phyloP scores from a whole-genome alignment of 37 sponge, comb jelly and placozoan species.

The Bolinopsis microptera region DNA sequence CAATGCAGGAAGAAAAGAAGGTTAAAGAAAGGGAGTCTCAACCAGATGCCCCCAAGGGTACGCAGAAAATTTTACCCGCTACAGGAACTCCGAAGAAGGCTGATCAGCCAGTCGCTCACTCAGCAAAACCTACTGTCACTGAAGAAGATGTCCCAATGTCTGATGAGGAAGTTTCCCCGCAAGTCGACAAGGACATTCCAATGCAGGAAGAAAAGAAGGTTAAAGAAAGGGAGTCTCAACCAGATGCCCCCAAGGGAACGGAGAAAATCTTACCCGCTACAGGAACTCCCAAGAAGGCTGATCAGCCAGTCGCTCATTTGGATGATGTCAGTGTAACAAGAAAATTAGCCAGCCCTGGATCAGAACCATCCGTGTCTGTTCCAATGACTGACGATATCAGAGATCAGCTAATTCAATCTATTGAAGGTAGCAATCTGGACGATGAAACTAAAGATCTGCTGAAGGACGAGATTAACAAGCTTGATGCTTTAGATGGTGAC shows the following conservation, averaged over 20 bases:
- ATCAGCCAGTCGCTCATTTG: not conserved
- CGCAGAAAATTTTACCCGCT: not conserved
- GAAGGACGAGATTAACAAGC: conserved; percentile 34
- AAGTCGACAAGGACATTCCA: not conserved
- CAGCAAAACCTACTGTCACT: no score
- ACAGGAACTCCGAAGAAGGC: not conserved
- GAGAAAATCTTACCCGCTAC: not conserved
- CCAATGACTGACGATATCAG: conserved; percentile 25
- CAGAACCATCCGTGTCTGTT: not conserved
- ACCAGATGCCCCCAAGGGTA: not conserved
- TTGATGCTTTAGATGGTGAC: not conserved
- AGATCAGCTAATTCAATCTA: not conserved
- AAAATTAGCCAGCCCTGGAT: not conserved
- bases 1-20: not conserved
- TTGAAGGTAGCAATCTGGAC: not conserved
- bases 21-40: not conserved
- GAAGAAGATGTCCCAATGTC: not conserved
- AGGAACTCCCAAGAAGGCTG: not conserved
- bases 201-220: not conserved
- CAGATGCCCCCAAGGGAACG: not conserved
- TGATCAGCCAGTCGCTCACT: no score
- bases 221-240: not conserved
- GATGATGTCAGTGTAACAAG: not conserved
- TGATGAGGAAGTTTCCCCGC: not conserved
- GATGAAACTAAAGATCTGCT: not conserved